phyloP scores from a whole-genome alignment of 2,113 vertebrate species.

The Nannobrachium achirus region DNA sequence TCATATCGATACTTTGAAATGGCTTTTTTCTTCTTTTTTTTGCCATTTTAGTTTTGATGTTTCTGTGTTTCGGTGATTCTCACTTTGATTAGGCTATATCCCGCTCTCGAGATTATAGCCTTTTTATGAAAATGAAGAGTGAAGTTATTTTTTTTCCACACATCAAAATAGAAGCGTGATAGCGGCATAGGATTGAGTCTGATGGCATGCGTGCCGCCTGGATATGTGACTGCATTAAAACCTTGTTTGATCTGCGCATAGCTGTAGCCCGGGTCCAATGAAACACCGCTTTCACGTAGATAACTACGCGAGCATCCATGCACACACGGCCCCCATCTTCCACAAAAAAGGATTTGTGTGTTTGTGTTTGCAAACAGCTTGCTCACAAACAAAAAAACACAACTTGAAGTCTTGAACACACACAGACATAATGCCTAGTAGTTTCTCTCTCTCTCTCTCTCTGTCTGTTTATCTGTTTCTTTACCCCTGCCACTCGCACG shows the following conservation, averaged over 20 bases:
- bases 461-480: background rate
- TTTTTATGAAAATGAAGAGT: constrained; percentile 43
- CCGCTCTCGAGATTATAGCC: constrained; percentile 13
- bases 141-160: constrained; percentile 16
- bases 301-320: background rate
- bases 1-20: constrained; percentile 42
- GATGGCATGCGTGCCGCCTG: constrained; percentile 49
- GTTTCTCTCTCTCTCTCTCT: background rate
- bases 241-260: constrained; percentile 45
- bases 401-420: background rate
- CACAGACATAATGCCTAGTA: background rate
- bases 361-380: background rate
- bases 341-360: background rate
- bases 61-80: constrained; percentile 19
- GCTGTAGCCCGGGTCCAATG: background rate
- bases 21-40: constrained; percentile 23
- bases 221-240: constrained; percentile 51
- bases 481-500: background rate
- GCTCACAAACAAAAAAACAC: background rate
- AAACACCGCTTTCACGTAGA: constrained; percentile 22
- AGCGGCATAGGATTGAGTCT: constrained; percentile 34
- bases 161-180: constrained; percentile 41
- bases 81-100: constrained; percentile 43
- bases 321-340: background rate
- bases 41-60: constrained; percentile 31